Conservation (phyloP, 2,113 vertebrate genomes). For the Collichthys lucidus region DNA sequence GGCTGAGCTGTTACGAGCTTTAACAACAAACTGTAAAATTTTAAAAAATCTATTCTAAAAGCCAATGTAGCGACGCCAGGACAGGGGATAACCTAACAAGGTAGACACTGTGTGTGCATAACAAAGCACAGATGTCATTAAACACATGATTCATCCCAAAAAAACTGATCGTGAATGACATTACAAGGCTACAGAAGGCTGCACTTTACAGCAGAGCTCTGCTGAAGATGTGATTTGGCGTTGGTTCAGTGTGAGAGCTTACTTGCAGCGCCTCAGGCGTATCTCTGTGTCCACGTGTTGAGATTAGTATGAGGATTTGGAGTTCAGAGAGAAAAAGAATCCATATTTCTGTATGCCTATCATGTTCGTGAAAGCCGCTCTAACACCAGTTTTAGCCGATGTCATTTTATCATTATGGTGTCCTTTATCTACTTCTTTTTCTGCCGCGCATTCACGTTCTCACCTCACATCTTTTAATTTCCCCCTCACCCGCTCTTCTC, state of each 20-base stretch:
- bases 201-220: background rate
- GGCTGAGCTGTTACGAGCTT: too few species aligned
- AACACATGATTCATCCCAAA: background rate
- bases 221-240: slow-evolving; percentile 24
- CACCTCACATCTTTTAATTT: background rate
- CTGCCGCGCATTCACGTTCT: background rate
- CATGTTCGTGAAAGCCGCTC: slow-evolving; percentile 27
- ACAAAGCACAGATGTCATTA: background rate
- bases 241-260: slow-evolving; percentile 31
- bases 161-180: background rate
- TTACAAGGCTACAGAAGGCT: background rate
- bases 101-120: background rate
- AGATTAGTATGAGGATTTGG: slow-evolving; percentile 59
- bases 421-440: background rate
- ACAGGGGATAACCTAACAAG: background rate
- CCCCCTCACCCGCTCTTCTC: background rate
- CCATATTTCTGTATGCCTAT: slow-evolving; percentile 24
- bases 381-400: slow-evolving; percentile 17
- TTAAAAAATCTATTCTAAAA: too few species aligned
- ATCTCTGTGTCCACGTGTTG: slow-evolving; percentile 48
- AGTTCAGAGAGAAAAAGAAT: slow-evolving; percentile 21
- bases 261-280: slow-evolving; percentile 39
- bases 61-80: too few species aligned
- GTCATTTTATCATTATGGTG: background rate
- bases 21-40: too few species aligned